Evolutionary conservation across 2,888 invertebrate species (phyloP).

Genomic region (Pristionchus entomophagus): DNA sequence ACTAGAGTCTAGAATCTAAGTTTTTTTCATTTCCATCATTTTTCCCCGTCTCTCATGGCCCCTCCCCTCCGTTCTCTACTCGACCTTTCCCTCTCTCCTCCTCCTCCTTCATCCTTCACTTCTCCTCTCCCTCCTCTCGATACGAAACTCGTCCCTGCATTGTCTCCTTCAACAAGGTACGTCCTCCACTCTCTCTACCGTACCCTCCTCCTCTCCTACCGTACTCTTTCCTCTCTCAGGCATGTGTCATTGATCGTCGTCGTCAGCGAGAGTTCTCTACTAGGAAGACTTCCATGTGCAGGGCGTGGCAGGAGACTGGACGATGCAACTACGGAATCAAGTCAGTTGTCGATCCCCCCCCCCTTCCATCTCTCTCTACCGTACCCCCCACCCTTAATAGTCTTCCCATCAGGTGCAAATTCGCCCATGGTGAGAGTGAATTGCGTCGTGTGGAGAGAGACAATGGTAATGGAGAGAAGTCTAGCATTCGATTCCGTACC

Average conservation of each 20-base stretch:
- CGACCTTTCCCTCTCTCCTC: constrained; percentile 9
- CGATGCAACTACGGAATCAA: constrained; percentile 45
- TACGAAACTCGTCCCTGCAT: background rate
- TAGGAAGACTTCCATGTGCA: constrained; percentile 30
- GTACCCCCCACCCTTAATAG: too few relatives aligned
- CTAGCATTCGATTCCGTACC: constrained; percentile 36
- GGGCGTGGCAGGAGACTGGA: constrained; percentile 43
- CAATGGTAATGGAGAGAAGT: background rate
- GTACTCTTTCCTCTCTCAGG: background rate
- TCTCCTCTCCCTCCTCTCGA: background rate
- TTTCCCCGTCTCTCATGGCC: background rate
- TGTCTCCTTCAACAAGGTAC: constrained; percentile 39
- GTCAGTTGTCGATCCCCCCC: background rate
- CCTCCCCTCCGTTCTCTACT: constrained; percentile 8
- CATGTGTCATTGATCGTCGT: constrained; percentile 37
- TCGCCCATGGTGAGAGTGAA: constrained; percentile 16
- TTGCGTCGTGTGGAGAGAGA: background rate
- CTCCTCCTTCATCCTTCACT: constrained; percentile 4
- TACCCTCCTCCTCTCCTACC: background rate
- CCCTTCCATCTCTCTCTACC: background rate
- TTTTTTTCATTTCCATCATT: too few relatives aligned
- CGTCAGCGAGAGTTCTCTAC: constrained; percentile 3
- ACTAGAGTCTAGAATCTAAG: background rate
- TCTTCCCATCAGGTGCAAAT: constrained; percentile 14
- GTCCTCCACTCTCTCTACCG: background rate